These are phyloP conservation scores for Euproctis similis DNA, from an alignment of 2,888 invertebrate genomes.

Conservation along the genomic window DNA sequence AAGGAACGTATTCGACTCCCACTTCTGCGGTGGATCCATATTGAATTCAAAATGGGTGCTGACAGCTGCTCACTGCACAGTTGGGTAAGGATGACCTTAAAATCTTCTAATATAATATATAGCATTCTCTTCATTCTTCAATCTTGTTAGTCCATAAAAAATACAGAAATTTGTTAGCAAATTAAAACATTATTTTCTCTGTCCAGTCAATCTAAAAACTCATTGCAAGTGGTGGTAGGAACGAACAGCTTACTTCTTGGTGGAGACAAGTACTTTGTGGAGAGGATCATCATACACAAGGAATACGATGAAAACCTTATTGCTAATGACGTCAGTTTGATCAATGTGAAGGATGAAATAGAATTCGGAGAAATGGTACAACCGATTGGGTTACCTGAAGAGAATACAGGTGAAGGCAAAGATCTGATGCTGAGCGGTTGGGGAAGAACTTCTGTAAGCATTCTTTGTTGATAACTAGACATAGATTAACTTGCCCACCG, in stretches of 20 bases:
- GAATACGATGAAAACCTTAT: slow-evolving; percentile 45
- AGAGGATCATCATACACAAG: slow-evolving; percentile 53
- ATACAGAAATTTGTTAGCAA: too few relatives aligned
- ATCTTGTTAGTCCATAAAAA: too few relatives aligned
- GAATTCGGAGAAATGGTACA: slow-evolving; percentile 42
- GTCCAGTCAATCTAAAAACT: slow-evolving; percentile 26
- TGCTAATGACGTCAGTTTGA: slow-evolving; percentile 61
- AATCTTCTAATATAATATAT: too few relatives aligned
- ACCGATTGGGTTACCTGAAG: slow-evolving; percentile 44
- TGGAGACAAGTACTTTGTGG: slow-evolving; percentile 50
- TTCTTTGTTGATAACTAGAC: slow-evolving; percentile 2
- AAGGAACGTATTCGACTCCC: slow-evolving; percentile 39
- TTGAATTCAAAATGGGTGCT: slow-evolving; percentile 56
- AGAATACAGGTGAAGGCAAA: slow-evolving; percentile 41
- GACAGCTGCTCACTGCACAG: slow-evolving; percentile 68
- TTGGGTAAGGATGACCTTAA: slow-evolving; percentile 49
- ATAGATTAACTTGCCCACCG: too few relatives aligned
- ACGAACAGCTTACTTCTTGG: slow-evolving; percentile 57
- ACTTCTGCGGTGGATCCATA: slow-evolving; percentile 65
- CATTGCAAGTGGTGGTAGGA: slow-evolving; percentile 56
- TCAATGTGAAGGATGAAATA: slow-evolving; percentile 43
- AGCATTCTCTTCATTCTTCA: too few relatives aligned
- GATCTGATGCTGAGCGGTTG: slow-evolving; percentile 59
- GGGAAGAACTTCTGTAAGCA: slow-evolving; percentile 63
- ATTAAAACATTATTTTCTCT: slow-evolving; percentile 1